Evolutionary conservation across 2,888 invertebrate genomes (phyloP), one percentile per base, ranked within the genome.

Genomic region (Chrysina gloriosa): DNA sequence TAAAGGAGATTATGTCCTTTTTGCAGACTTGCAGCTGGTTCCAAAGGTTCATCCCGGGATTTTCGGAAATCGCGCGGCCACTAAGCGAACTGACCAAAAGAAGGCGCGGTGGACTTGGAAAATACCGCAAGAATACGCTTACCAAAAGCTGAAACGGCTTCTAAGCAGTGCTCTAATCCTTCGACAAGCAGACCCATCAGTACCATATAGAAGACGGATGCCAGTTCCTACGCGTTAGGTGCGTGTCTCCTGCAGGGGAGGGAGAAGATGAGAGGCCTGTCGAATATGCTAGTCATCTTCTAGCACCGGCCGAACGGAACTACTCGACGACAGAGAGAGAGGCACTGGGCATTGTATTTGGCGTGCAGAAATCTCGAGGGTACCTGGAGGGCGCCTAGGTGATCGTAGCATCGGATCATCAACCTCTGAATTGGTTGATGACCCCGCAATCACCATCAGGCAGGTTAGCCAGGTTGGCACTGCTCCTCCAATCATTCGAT

Each of bases 381-480:
- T 84, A 80, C 67, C 69, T 84, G 0, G 80, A 81, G 50, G 79
- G 80, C 0, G 29, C 75, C 1, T 63, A 74, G 0, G 80, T 83
- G 19, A 73, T 67, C 0, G 74, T 84, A 0, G 69, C 77, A 3
- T 84, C 82, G 0, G 85, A 85, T 65, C 84, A 84, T 58, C 79
- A 81, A 69, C 80, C 84, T 0, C 72, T 86, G 29, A 80, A 82
- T 76, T 85, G 82, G 81, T 69, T 85, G 6, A 70, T 81, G 70
- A 71, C 74, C 0, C 45, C 82, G 1, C 81, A 81, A 67, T 77
- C 83, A 3, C 80, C 80, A 0, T 75, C 77, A 4, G 82, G 82
- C 5, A 70, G 84, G 23, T 69, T 85, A 0, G 80, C 78, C 0
- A 71, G 84, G 34, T 85, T 84, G 84, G 80, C 80, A 0, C 58